Evolutionary conservation across 1,140 invertebrate species (phyloP).

Genomic region (Mycetomoellerius zeteki): DNA sequence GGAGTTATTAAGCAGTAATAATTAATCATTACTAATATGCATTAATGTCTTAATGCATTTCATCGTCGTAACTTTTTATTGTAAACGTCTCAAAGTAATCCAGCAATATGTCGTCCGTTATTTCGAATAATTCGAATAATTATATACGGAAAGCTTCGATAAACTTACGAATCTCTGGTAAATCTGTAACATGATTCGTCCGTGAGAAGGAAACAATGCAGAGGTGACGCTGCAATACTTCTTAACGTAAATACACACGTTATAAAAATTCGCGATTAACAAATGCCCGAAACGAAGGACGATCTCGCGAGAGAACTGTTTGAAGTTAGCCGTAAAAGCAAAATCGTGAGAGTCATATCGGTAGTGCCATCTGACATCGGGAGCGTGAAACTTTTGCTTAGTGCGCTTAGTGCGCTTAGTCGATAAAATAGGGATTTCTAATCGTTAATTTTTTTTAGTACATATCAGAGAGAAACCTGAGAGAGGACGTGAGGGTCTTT

Average conservation of each 20-base stretch:
- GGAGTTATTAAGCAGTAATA: not conserved
- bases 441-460: not conserved
- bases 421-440: not conserved
- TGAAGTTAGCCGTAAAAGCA: not conserved
- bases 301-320: not conserved
- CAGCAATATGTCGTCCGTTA: not conserved
- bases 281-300: not conserved
- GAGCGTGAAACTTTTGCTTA: not conserved
- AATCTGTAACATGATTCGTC: not conserved
- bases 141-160: not conserved
- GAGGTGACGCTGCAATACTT: not conserved
- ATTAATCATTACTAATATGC: not conserved
- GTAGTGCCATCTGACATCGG: not conserved
- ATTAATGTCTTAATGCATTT: not conserved
- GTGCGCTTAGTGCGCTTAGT: no score
- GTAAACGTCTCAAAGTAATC: not conserved
- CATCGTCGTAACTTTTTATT: not conserved
- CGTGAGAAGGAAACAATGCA: not conserved
- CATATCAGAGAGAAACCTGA: no score
- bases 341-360: not conserved
- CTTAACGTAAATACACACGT: not conserved
- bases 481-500: no score
- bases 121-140: not conserved
- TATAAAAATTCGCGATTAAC: not conserved
- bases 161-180: not conserved